Percentiles rank a stretch among this genome's conserved stretches.
These are phyloP conservation scores for Agrochola macilenta DNA, from an alignment of 2,888 invertebrate genomes.

Conservation along the genomic window DNA sequence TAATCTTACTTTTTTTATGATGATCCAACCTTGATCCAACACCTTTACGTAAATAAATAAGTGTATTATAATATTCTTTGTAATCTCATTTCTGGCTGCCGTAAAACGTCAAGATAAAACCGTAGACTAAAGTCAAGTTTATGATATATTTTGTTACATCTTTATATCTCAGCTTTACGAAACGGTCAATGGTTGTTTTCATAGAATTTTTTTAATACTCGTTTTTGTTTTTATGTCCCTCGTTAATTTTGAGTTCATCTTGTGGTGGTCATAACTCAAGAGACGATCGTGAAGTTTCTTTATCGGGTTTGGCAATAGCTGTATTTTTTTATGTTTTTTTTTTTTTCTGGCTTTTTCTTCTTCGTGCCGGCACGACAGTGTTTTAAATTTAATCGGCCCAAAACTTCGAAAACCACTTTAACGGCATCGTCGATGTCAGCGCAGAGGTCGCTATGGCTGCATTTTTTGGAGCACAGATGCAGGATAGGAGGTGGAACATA, in stretches of 20 bases:
- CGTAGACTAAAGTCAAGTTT: constrained; percentile 50
- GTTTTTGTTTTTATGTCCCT: constrained; percentile 36
- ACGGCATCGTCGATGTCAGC: not conserved
- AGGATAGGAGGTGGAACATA: not conserved
- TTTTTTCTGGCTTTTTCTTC: not conserved
- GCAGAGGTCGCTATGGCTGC: not conserved
- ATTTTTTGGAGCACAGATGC: not conserved
- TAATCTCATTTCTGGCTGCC: constrained; percentile 59
- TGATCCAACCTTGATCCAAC: constrained; percentile 15
- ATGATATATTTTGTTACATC: constrained; percentile 60
- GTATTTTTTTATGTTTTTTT: not conserved
- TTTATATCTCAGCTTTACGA: constrained; percentile 59
- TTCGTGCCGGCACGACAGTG: not conserved
- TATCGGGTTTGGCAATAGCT: not conserved
- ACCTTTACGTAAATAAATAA: constrained; percentile 55
- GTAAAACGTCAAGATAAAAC: constrained; percentile 61
- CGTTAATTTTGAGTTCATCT: constrained; percentile 53
- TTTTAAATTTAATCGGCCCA: not conserved
- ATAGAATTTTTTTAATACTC: constrained; percentile 43
- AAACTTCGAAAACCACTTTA: not conserved
- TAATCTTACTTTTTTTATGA: constrained; percentile 23
- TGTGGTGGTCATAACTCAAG: constrained; percentile 32
- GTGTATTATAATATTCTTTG: constrained; percentile 52
- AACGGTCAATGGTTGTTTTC: constrained; percentile 60
- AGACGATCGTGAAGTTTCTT: constrained; percentile 8